These are phyloP conservation scores for Poeciliopsis turneri DNA, from an alignment of 2,797 vertebrate species.

Conservation along the genomic window DNA sequence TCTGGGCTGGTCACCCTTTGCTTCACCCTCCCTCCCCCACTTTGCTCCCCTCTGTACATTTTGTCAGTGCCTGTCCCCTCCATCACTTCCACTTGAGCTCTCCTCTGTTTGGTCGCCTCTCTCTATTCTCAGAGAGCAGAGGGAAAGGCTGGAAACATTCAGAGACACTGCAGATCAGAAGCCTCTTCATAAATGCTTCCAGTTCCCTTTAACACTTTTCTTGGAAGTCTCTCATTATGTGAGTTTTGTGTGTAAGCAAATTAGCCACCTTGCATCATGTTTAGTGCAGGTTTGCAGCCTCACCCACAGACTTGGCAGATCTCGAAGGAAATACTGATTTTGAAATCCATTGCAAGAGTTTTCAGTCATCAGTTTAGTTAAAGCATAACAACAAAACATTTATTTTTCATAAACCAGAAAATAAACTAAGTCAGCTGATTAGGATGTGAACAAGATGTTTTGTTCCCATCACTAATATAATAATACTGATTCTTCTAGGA, in stretches of 20 bases:
- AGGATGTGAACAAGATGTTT: neutral
- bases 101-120: conserved; percentile 71
- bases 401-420: neutral
- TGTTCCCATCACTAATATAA: neutral
- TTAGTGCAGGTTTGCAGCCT: conserved; percentile 11
- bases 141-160: conserved; percentile 53
- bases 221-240: conserved; percentile 49
- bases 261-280: conserved; percentile 52
- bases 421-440: conserved; percentile 8
- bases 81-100: conserved; percentile 81
- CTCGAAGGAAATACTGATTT: neutral
- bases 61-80: conserved; percentile 75
- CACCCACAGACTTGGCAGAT: neutral
- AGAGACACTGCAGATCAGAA: conserved; percentile 58
- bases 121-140: conserved; percentile 61
- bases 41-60: conserved; percentile 69
- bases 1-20: conserved; percentile 64
- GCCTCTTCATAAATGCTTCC: conserved; percentile 60
- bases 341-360: neutral
- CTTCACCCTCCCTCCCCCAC: conserved; percentile 49
- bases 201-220: conserved; percentile 60
- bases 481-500: neutral
- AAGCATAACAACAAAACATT: neutral
- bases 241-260: conserved; percentile 64
- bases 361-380: conserved; percentile 7